phyloP scores from a whole-genome alignment of 2,888 invertebrate genomes.

The Odontocerum albicorne region DNA sequence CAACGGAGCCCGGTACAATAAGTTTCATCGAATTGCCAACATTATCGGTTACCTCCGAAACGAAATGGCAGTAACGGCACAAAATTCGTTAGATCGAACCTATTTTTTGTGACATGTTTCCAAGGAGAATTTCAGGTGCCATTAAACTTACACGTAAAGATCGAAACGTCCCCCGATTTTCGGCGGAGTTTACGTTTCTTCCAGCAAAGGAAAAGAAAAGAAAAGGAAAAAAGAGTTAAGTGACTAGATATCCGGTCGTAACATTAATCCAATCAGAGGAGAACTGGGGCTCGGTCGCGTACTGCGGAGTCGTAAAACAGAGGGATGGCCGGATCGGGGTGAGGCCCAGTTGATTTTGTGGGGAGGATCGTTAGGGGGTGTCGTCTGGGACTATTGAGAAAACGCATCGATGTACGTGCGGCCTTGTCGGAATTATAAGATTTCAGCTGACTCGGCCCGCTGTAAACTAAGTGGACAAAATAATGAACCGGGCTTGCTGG shows the following conservation, averaged over 20 bases:
- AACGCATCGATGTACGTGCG: slow-evolving; percentile 23
- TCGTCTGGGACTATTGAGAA: slow-evolving; percentile 11
- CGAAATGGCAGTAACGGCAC: slow-evolving; percentile 2
- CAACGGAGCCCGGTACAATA: background rate
- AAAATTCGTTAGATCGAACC: slow-evolving; percentile 9
- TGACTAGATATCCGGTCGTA: slow-evolving; percentile 29
- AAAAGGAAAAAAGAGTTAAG: slow-evolving; percentile 17
- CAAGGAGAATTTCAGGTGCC: slow-evolving; percentile 10
- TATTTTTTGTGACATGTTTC: slow-evolving; percentile 1
- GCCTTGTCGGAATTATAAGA: background rate
- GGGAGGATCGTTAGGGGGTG: slow-evolving; percentile 13
- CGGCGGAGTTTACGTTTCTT: slow-evolving; percentile 14
- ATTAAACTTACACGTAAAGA: slow-evolving; percentile 19
- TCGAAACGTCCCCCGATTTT: slow-evolving; percentile 16
- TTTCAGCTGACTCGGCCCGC: slow-evolving; percentile 3
- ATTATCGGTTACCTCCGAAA: slow-evolving; percentile 8
- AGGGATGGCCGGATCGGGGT: slow-evolving; percentile 14
- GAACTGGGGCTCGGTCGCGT: slow-evolving; percentile 25
- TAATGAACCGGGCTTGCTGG: too few species aligned
- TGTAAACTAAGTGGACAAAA: background rate
- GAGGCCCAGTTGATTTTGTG: slow-evolving; percentile 17
- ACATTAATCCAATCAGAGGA: slow-evolving; percentile 33
- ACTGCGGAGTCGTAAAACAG: slow-evolving; percentile 32
- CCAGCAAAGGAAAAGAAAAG: slow-evolving; percentile 11
- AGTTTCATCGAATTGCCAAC: background rate